phyloP scores from a whole-genome alignment of 2,797 vertebrate species.

The Denticeps clupeoides region DNA sequence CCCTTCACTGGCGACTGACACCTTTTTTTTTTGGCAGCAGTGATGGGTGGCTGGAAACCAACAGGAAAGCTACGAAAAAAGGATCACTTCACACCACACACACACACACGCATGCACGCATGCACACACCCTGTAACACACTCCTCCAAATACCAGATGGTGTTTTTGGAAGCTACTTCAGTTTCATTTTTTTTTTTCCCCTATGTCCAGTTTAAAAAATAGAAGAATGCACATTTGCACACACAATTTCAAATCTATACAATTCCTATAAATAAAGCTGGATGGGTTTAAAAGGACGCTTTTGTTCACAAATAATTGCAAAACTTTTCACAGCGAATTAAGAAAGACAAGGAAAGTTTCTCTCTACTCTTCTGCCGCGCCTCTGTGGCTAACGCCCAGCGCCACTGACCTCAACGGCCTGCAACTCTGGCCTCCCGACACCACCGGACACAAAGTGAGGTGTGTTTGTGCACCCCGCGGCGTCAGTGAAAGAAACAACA shows the following conservation, averaged over 20 bases:
- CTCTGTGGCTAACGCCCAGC: too few relatives aligned
- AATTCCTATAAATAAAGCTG: slow-evolving; percentile 6
- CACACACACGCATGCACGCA: slow-evolving; percentile 26
- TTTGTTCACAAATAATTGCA: neutral
- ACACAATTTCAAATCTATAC: slow-evolving; percentile 23
- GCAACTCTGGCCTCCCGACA: too few relatives aligned
- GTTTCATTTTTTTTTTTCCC: slow-evolving; percentile 77
- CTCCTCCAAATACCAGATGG: slow-evolving; percentile 87
- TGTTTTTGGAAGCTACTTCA: slow-evolving; percentile 88
- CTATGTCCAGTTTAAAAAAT: slow-evolving; percentile 71
- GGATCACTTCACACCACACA: slow-evolving; percentile 68
- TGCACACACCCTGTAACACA: slow-evolving; percentile 29
- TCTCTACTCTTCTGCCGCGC: too few relatives aligned
- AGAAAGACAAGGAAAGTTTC: too few relatives aligned
- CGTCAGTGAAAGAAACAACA: too few relatives aligned
- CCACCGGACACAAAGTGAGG: too few relatives aligned
- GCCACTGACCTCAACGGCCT: too few relatives aligned
- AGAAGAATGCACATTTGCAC: slow-evolving; percentile 31
- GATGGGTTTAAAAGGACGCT: neutral
- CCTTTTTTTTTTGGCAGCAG: slow-evolving; percentile 90
- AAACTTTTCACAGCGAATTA: neutral
- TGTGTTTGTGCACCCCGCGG: too few relatives aligned
- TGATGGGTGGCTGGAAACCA: slow-evolving; percentile 81
- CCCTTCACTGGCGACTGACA: slow-evolving; percentile 76
- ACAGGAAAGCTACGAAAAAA: slow-evolving; percentile 74